A percentile compares a stretch with the other conserved stretches of the same genome.
Conservation (phyloP, 2,888 invertebrate genomes). For the Aphelenchoides bicaudatus region DNA sequence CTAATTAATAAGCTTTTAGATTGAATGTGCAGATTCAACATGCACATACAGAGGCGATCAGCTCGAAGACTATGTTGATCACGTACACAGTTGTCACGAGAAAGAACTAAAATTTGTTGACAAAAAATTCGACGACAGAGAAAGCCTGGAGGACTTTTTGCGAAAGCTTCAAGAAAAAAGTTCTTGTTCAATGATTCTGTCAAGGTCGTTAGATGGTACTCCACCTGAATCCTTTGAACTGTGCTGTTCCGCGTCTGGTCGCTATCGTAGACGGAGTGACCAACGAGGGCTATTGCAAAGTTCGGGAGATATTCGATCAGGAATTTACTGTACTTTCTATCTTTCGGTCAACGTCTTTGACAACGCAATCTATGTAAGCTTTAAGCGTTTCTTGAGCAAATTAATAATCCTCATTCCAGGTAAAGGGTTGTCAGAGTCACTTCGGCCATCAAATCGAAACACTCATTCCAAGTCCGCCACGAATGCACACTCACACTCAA, state of each 20-base stretch:
- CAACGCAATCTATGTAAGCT: slow-evolving; percentile 18
- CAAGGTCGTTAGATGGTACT: slow-evolving; percentile 15
- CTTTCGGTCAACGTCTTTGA: slow-evolving; percentile 8
- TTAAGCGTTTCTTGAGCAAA: too few relatives aligned
- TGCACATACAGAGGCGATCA: slow-evolving; percentile 17
- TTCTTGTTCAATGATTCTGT: slow-evolving; percentile 4
- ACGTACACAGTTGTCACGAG: slow-evolving; percentile 12
- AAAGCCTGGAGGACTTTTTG: slow-evolving; percentile 6
- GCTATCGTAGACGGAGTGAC: slow-evolving; percentile 1
- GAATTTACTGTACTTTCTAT: slow-evolving; percentile 20
- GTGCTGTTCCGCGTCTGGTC: slow-evolving; percentile 14
- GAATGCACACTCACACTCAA: not conserved
- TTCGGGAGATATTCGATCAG: slow-evolving; percentile 3
- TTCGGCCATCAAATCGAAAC: slow-evolving; percentile 15
- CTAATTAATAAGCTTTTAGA: not conserved
- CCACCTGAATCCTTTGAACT: slow-evolving; percentile 15
- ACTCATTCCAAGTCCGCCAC: not conserved
- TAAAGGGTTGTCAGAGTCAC: slow-evolving; percentile 10
- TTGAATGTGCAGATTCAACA: slow-evolving; percentile 12
- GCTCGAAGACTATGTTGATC: slow-evolving; percentile 16
- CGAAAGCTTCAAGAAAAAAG: slow-evolving; percentile 10
- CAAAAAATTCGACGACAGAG: slow-evolving; percentile 5
- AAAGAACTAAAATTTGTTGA: slow-evolving; percentile 16
- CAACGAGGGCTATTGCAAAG: not conserved
- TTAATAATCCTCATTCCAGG: too few relatives aligned